Evolutionary conservation across 2,113 vertebrate species (phyloP), one percentile per base, ranked within the genome.

Genomic region (Crotalus horridus): DNA sequence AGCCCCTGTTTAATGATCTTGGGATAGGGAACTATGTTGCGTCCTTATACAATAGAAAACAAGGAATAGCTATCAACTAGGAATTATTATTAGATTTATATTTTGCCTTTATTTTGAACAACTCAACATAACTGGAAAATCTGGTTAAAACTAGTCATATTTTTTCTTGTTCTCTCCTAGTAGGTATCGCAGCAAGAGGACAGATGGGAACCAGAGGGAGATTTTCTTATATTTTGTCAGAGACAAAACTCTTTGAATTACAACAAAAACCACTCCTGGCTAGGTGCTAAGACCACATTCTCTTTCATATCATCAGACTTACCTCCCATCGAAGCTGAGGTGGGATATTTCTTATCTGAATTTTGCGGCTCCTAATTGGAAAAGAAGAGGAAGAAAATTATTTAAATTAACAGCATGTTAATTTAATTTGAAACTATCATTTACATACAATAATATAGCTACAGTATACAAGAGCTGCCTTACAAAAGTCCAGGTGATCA

Each of bases 291-390:
- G 23, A n/a, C 21, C 21, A 89, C 21, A 11, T 20, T 20, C 39
- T 87, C 33, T 54, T 46, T 51, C 20, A 26, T n/a, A 13, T 10
- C 26, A 21, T 81, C 74, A 56, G 29, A 97, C 98, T 98, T 56
- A 99, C 99, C 98, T 99, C 99, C 99, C 99, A 99, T 95, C 99
- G 98, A 95, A 99, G 97, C 97, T 99, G 98, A 26, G 99, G 99
- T 1, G 99, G 99, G 90, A 99, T 99, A 96, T 99, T 99, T 94
- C 99, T 96, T 96, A 99, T 99, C 96, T 99, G 99, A 93, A 99
- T 98, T 93, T 99, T 99, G 96, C 98, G 98, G 96, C 98, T 99
- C 98, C 99, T 99, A 96, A 91, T 97, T 97, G 6, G 5, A 93
- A 97, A 95, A 91, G 24, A 81, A 46, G 94, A 43, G 26, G 20